phyloP scores from a whole-genome alignment of 2,797 vertebrate genomes.

The Enteromius treurensis region DNA sequence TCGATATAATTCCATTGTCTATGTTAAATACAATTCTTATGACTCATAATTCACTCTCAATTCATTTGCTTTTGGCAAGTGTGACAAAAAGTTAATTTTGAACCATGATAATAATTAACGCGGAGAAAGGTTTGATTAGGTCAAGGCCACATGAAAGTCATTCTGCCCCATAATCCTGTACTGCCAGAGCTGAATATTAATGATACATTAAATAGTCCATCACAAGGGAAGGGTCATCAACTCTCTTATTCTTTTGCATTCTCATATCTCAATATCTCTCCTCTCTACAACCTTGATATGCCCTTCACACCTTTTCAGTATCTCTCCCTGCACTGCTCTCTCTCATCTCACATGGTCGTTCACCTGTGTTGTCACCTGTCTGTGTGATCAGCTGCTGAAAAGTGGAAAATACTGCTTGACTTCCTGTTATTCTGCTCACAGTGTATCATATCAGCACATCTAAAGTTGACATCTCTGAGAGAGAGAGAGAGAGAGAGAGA shows the following conservation, averaged over 20 bases:
- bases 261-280: background rate
- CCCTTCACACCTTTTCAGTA: constrained; percentile 15
- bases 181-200: constrained; percentile 27
- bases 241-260: constrained; percentile 17
- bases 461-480: background rate
- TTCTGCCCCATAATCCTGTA: constrained; percentile 7
- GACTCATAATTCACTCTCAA: background rate
- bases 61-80: background rate
- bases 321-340: background rate
- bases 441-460: constrained; percentile 9
- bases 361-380: background rate
- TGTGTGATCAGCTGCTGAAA: constrained; percentile 15
- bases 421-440: constrained; percentile 13
- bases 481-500: background rate
- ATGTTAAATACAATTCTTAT: background rate
- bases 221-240: constrained; percentile 23
- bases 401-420: background rate
- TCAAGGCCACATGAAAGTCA: constrained; percentile 34
- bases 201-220: constrained; percentile 21
- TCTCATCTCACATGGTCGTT: constrained; percentile 4
- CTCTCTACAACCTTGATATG: constrained; percentile 19
- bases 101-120: background rate
- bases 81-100: background rate
- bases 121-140: constrained; percentile 9
- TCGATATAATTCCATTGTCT: background rate